A percentile compares a stretch with the other conserved stretches of the same genome.
These are phyloP conservation scores for Euphonia xanthogaster DNA, from an alignment of 2,797 vertebrate species.

Conservation along the genomic window DNA sequence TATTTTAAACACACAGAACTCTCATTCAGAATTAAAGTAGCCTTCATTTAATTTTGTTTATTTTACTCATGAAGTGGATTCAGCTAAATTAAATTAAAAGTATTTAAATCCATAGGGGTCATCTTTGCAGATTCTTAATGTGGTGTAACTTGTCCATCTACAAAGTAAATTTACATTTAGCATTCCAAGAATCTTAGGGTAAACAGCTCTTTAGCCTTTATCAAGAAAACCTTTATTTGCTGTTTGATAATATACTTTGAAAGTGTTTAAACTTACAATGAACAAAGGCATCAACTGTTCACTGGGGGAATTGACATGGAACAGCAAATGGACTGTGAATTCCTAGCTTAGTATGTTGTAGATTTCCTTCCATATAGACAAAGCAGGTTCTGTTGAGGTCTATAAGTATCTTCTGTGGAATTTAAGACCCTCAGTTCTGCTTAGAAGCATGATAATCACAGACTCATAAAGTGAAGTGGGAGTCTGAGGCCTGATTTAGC, in stretches of 20 bases:
- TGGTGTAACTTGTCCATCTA: background rate
- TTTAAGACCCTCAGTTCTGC: background rate
- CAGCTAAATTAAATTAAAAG: slow-evolving; percentile 6
- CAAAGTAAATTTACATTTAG: slow-evolving; percentile 14
- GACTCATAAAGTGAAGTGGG: background rate
- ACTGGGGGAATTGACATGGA: background rate
- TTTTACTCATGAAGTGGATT: slow-evolving; percentile 11
- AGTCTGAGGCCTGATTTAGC: background rate
- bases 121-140: background rate
- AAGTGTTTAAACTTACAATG: background rate
- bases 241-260: background rate
- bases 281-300: background rate
- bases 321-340: background rate
- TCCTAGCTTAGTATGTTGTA: background rate
- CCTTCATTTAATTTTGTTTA: background rate
- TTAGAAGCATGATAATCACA: background rate
- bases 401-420: background rate
- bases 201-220: background rate
- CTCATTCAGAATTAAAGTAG: background rate
- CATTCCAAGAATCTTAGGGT: background rate
- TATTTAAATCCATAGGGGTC: background rate
- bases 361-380: background rate
- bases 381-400: background rate
- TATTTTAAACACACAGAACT: background rate
- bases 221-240: background rate